Base-by-base conservation (phyloP, 1,140 invertebrate genomes). In the Solenopsis fugax region DNA sequence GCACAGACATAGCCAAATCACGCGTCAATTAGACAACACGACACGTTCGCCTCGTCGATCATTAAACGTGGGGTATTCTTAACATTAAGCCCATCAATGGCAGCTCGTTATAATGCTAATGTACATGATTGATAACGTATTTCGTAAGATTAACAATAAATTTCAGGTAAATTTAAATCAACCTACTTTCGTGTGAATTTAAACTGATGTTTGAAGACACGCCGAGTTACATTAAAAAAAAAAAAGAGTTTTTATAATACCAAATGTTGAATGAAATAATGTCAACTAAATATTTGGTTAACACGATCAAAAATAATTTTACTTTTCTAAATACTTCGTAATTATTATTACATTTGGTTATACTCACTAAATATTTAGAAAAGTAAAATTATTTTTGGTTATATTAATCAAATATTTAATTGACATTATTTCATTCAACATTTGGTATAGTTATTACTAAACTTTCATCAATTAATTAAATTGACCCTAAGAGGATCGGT, bases 21-120 rank as follows among this genome's bases (percentile, higher is more conserved):
- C 67, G 52, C 41, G 52, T 82, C 80, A 82, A 82, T 82, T 82
- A 82, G 54, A 54, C 80, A 73, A 73, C 37, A 54, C 54, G 21
- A 60, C 80, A 60, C n/a, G 67, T 73, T 82, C 54, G n/a, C 41
- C 80, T 82, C 67, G 80, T 82, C 67, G 24, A 73, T 82, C 78
- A 82, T 60, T 24, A 5, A 72, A 82, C 12, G 18, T 24, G 2
- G 0, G 0, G 12, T 13, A 21, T 60, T 82, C 54, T 82, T 82
- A 73, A 72, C 18, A 7, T 13, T 41, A 81, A 81, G 13, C 48
- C 13, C 7, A 37, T 7, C 16, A 41, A n/a, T 37, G 18, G 16
- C 41, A 45, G 29, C 62, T n/a, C 12, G 34, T 21, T 73, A 58
- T 73, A 72, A 34, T 37, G 41, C 34, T 81, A 73, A 82, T 82